Evolutionary conservation across 2,113 vertebrate genomes (phyloP).

Genomic region (Corythornis madagascariensis): DNA sequence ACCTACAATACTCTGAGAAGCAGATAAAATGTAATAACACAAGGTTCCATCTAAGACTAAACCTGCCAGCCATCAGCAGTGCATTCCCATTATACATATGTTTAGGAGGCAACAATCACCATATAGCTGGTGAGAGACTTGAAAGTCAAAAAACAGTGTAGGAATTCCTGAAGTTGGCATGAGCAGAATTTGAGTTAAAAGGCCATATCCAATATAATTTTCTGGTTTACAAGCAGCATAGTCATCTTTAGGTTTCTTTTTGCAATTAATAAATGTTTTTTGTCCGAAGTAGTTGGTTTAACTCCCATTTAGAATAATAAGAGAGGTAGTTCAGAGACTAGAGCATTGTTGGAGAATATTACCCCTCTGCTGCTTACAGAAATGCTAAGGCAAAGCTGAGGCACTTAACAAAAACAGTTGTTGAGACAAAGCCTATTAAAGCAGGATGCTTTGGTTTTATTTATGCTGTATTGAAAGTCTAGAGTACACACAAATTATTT

Average conservation of each 20-base stretch:
- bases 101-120: not conserved
- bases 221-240: not conserved
- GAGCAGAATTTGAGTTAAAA: not conserved
- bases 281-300: not conserved
- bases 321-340: not conserved
- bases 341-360: not conserved
- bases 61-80: not conserved
- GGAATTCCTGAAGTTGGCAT: not conserved
- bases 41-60: not conserved
- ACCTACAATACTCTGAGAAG: not conserved
- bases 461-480: not conserved
- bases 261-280: not conserved
- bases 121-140: not conserved
- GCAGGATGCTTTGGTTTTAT: not conserved
- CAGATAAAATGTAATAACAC: not conserved
- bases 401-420: not conserved
- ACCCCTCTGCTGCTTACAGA: not conserved
- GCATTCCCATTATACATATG: not conserved
- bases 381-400: not conserved
- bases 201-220: not conserved
- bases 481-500: not conserved
- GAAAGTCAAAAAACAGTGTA: not conserved
- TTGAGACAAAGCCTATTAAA: not conserved
- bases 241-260: not conserved
- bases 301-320: not conserved